Evolutionary conservation across 1,140 invertebrate species (phyloP).

Genomic region (Lethocerus indicus): DNA sequence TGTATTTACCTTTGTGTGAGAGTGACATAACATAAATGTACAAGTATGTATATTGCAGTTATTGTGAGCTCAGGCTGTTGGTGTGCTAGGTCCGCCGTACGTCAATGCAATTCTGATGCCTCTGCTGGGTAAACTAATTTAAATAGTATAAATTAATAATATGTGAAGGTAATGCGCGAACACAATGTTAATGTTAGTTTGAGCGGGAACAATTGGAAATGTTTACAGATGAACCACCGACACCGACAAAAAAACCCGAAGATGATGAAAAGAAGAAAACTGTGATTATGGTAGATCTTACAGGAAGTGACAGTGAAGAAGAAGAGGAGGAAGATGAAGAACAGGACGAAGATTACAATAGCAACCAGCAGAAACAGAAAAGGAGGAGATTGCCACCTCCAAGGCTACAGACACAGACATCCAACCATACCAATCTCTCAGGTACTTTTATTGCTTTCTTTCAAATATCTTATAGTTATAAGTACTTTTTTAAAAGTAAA

Average conservation of each 20-base stretch:
- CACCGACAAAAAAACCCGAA: not conserved
- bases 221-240: not conserved
- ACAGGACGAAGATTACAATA: too few relatives aligned
- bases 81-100: not conserved
- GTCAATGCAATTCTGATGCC: not conserved
- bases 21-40: too few relatives aligned
- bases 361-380: too few relatives aligned
- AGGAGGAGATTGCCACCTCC: not conserved
- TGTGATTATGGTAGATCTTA: constrained; percentile 1
- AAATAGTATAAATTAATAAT: not conserved
- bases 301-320: constrained; percentile 1
- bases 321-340: too few relatives aligned
- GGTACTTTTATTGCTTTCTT: not conserved
- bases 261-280: not conserved
- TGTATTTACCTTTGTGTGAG: too few relatives aligned
- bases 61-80: too few relatives aligned
- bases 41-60: too few relatives aligned
- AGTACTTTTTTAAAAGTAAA: too few relatives aligned
- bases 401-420: not conserved
- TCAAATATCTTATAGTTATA: not conserved
- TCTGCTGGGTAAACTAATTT: not conserved
- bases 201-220: not conserved
- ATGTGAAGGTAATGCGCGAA: not conserved
- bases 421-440: not conserved
- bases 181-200: not conserved